These are phyloP conservation scores for Anabas testudineus DNA, from an alignment of 2,797 vertebrate species.

Conservation along the genomic window DNA sequence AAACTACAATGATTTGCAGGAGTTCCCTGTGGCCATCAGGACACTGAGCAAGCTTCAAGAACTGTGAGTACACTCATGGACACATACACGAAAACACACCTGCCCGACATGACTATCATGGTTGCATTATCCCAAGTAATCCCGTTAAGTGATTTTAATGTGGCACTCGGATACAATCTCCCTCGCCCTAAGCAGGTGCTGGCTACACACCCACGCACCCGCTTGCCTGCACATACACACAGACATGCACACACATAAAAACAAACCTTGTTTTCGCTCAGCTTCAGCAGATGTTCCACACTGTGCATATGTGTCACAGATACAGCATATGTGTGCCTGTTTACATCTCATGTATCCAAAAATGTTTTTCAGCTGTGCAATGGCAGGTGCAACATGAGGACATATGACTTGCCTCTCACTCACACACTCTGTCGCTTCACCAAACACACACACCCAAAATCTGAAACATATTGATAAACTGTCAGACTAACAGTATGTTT, in stretches of 20 bases:
- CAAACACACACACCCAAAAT: conserved; percentile 35
- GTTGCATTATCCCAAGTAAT: conserved; percentile 81
- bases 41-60: conserved; percentile 95
- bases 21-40: conserved; percentile 94
- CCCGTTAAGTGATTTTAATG: conserved; percentile 84
- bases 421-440: conserved; percentile 12
- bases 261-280: conserved; percentile 61
- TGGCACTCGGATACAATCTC: conserved; percentile 84
- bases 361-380: conserved; percentile 81
- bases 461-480: conserved; percentile 54
- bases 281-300: conserved; percentile 83
- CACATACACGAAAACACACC: conserved; percentile 71
- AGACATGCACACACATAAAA: conserved; percentile 23
- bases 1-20: conserved; percentile 94
- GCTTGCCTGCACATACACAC: conserved; percentile 55
- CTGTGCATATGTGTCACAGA: conserved; percentile 75
- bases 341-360: conserved; percentile 84
- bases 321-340: conserved; percentile 74
- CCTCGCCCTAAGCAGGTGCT: conserved; percentile 84
- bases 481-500: conserved; percentile 49
- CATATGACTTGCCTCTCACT: conserved; percentile 65
- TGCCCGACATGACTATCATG: conserved; percentile 79
- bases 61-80: conserved; percentile 87
- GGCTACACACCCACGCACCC: conserved; percentile 76
- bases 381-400: conserved; percentile 81